Evolutionary conservation across 2,113 vertebrate species (phyloP).

Genomic region (Piaya cayana): DNA sequence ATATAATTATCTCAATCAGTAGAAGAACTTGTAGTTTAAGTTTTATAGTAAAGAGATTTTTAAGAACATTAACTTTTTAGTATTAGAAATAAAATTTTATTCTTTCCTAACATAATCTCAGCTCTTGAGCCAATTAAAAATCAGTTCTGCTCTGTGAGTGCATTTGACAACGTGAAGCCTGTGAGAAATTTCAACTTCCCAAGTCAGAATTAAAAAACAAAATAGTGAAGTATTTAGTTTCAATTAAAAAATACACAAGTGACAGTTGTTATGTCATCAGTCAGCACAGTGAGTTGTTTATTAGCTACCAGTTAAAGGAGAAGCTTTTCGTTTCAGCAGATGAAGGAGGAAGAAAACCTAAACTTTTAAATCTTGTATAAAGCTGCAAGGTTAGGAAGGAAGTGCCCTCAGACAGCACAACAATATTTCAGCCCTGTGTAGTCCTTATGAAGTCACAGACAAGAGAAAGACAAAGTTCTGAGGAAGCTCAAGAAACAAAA

Average conservation of each 20-base stretch:
- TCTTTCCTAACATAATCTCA: not conserved
- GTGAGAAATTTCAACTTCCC: not conserved
- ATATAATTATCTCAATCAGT: not conserved
- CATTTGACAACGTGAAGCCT: not conserved
- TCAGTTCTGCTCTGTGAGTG: fast-evolving
- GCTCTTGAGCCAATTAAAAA: not conserved
- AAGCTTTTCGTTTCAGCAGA: not conserved
- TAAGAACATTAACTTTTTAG: conserved; percentile 32
- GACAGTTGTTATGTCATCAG: not conserved
- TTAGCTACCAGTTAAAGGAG: not conserved
- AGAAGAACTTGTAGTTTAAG: not conserved
- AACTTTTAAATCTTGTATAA: not conserved
- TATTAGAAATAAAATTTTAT: conserved; percentile 44
- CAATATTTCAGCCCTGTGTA: not conserved
- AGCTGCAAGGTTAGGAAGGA: not conserved
- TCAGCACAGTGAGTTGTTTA: not conserved
- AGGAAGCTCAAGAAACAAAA: not conserved
- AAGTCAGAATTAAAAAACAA: not conserved
- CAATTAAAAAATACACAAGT: not conserved
- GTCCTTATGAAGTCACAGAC: not conserved
- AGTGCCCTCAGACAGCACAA: not conserved
- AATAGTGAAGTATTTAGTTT: not conserved
- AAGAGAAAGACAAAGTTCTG: not conserved
- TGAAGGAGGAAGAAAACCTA: not conserved
- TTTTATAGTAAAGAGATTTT: conserved; percentile 11